Evolutionary conservation across 2,797 vertebrate genomes (phyloP).

Genomic region (Rhinichthys osculus): DNA sequence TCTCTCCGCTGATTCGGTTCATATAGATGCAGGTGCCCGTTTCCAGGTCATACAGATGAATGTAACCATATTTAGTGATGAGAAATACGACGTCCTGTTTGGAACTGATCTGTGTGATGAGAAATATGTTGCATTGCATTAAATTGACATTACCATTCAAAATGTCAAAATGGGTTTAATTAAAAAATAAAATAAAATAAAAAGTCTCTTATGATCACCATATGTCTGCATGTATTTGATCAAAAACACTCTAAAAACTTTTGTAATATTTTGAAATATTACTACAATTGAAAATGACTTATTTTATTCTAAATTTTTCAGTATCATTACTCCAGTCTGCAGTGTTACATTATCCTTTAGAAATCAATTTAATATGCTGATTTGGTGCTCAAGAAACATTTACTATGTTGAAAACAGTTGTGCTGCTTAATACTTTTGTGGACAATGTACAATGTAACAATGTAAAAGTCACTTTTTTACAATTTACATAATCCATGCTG

Average conservation of each 20-base stretch:
- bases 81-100: constrained; percentile 98
- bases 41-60: constrained; percentile 97
- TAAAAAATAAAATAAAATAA: no score
- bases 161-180: no score
- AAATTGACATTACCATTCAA: not conserved
- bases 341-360: no score
- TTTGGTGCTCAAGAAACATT: no score
- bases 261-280: not conserved
- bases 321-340: no score
- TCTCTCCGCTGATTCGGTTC: constrained; percentile 98
- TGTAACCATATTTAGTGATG: constrained; percentile 98
- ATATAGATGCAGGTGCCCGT: constrained; percentile 99
- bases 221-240: not conserved
- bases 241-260: not conserved
- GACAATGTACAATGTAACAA: no score
- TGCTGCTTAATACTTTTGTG: no score
- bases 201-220: not conserved
- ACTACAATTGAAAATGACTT: not conserved
- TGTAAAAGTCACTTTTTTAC: not conserved
- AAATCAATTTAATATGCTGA: no score
- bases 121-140: not conserved
- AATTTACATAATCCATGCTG: no score
- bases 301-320: no score
- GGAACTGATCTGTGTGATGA: constrained; percentile 86
- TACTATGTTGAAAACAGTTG: not conserved